Evolutionary conservation across 1,140 invertebrate genomes (phyloP), one percentile per base, ranked within the genome.

Genomic region (Triops longicaudatus): DNA sequence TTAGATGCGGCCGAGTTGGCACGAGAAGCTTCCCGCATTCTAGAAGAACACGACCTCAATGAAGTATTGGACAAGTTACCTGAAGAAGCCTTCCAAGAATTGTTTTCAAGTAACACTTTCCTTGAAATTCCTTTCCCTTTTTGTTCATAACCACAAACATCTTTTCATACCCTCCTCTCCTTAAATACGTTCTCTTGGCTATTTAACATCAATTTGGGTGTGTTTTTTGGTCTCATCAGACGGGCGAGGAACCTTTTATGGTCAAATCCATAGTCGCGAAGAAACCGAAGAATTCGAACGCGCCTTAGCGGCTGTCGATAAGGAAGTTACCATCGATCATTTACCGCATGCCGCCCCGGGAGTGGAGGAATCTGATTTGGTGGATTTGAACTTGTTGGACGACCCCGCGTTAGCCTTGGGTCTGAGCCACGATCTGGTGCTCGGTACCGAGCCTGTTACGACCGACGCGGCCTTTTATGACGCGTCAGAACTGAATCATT

Each of bases 61-160:
- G 94, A 92, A 81, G 93, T 96, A 42, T 88, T 96, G 73, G 94
- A 92, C 84, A 93, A 93, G 82, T 90, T 96, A 81, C 93, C 93
- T 76, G 91, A 93, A 80, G 93, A 96, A 86, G 93, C 94, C 81
- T 95, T 97, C 83, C 93, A 91, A 83, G 94, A 96, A 83, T 88
- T 96, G 77, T 95, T 96, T 84, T 89, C 88, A 81, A 89, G 90
- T 91, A 87, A 85, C 79, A 81, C 79, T 80, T 26, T 26, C 11
- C 12, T 0, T 75, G 22, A 22, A 22, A 63, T 63, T 63, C 22
- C 22, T 63, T 63, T 22, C 22, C 10, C 50, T 22, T 63, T 63
- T 63, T 63, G 6, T n/a, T 14, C 50, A 12, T 5, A 17, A 12
- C 50, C 22, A 22, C 7, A 37, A 37, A 22, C 22, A n/a, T 63